Conservation (phyloP, 2,797 vertebrate genomes). For the Gymnothorax javanicus region DNA sequence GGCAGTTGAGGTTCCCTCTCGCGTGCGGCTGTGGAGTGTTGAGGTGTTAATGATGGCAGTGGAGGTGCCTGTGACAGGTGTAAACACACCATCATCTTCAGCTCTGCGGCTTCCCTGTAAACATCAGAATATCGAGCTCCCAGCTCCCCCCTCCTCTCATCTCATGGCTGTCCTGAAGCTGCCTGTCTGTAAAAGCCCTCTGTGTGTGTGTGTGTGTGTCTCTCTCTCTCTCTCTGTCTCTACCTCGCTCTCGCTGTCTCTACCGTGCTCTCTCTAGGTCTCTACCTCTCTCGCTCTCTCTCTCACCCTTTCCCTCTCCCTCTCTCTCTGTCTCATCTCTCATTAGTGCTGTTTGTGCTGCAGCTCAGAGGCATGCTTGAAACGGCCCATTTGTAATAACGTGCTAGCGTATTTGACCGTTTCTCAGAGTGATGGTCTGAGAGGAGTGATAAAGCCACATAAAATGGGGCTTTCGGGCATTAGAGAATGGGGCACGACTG, state of each 20-base stretch:
- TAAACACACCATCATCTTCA: slow-evolving; percentile 30
- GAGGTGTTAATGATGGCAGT: not conserved
- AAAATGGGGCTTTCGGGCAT: slow-evolving; percentile 46
- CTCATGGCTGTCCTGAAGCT: slow-evolving; percentile 55
- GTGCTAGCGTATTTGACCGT: slow-evolving; percentile 62
- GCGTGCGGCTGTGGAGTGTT: not conserved
- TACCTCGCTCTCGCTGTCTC: too few species aligned
- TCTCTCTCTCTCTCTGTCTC: too few species aligned
- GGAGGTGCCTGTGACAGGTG: not conserved
- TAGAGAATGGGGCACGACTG: slow-evolving; percentile 29
- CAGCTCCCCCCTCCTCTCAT: slow-evolving; percentile 56
- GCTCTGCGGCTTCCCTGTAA: slow-evolving; percentile 53
- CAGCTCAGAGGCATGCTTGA: slow-evolving; percentile 52
- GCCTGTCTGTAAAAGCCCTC: slow-evolving; percentile 35
- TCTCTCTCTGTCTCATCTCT: slow-evolving; percentile 52
- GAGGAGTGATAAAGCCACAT: slow-evolving; percentile 50
- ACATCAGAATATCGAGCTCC: slow-evolving; percentile 54
- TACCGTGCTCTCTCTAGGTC: too few species aligned
- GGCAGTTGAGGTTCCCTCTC: not conserved
- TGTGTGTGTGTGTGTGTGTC: slow-evolving; percentile 26
- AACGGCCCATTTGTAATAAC: slow-evolving; percentile 67
- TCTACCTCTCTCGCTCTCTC: too few species aligned
- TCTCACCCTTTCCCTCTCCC: not conserved
- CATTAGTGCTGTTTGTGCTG: slow-evolving; percentile 72
- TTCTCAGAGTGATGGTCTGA: slow-evolving; percentile 41